Conservation (phyloP, 2,113 vertebrate species). For the Oryzias celebensis region DNA sequence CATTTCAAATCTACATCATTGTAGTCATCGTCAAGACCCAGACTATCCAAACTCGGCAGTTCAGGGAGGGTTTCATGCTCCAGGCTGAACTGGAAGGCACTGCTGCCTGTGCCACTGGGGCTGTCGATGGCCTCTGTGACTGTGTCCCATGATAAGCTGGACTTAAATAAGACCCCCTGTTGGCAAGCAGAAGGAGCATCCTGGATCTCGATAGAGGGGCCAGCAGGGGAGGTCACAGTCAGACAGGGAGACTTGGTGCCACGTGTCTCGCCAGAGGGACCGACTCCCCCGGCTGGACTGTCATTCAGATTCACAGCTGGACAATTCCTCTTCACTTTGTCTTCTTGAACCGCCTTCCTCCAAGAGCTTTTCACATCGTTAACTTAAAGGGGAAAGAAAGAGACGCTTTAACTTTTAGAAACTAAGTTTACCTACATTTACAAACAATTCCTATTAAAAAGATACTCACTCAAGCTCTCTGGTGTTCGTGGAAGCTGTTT, state of each 20-base stretch:
- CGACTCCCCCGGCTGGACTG: neutral
- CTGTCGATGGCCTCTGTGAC: conserved; percentile 23
- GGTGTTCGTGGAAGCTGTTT: conserved; percentile 86
- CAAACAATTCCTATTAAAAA: neutral
- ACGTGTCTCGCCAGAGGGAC: conserved; percentile 1
- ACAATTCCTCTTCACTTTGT: conserved; percentile 43
- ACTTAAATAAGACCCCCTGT: conserved; percentile 29
- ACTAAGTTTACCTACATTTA: no score
- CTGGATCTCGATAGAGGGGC: neutral
- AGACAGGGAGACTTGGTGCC: neutral
- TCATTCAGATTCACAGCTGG: conserved; percentile 3
- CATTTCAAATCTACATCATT: conserved; percentile 7
- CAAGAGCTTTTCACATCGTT: conserved; percentile 75
- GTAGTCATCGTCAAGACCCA: conserved; percentile 51
- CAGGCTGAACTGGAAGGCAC: conserved; percentile 63
- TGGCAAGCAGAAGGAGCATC: conserved; percentile 22
- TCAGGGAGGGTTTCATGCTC: conserved; percentile 73
- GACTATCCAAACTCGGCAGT: conserved; percentile 56
- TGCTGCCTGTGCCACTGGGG: conserved; percentile 47
- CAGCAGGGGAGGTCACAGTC: neutral
- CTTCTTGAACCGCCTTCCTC: conserved; percentile 72
- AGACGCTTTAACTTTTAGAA: neutral
- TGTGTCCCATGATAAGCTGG: conserved; percentile 59
- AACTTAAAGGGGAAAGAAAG: conserved; percentile 36
- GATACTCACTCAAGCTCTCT: conserved; percentile 85